Evolutionary conservation across 2,888 invertebrate genomes (phyloP).

Genomic region (Pocota personata): DNA sequence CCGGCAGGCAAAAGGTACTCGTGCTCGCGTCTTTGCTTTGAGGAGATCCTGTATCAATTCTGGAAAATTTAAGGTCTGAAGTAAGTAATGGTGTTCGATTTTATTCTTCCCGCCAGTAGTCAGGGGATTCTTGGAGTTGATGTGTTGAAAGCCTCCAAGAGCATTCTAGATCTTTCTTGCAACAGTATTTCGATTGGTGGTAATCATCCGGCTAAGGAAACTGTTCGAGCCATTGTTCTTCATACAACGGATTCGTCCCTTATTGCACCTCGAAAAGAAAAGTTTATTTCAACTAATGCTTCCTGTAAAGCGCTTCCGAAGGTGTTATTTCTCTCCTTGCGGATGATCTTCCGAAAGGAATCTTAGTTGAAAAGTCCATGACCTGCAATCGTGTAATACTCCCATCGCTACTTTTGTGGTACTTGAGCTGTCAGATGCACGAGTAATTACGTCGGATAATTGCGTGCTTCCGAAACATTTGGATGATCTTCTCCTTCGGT

Average conservation of each 20-base stretch:
- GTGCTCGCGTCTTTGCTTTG: too few relatives aligned
- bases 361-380: not conserved
- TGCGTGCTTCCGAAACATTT: too few relatives aligned
- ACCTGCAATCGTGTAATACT: not conserved
- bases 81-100: not conserved
- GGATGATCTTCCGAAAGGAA: not conserved
- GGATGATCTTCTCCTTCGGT: too few relatives aligned
- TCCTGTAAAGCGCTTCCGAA: not conserved
- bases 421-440: too few relatives aligned
- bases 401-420: too few relatives aligned
- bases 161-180: not conserved
- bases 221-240: not conserved
- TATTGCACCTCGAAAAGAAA: not conserved
- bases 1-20: too few relatives aligned
- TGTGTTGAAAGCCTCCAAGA: too few relatives aligned
- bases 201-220: not conserved
- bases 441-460: too few relatives aligned
- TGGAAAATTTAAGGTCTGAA: too few relatives aligned
- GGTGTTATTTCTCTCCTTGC: not conserved
- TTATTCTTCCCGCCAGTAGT: not conserved
- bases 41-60: too few relatives aligned
- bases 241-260: not conserved
- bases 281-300: not conserved
- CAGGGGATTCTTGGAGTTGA: constrained; percentile 2
- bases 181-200: not conserved